Evolutionary conservation across 1,140 invertebrate genomes (phyloP).

Genomic region (Hydropsyche tenuis): DNA sequence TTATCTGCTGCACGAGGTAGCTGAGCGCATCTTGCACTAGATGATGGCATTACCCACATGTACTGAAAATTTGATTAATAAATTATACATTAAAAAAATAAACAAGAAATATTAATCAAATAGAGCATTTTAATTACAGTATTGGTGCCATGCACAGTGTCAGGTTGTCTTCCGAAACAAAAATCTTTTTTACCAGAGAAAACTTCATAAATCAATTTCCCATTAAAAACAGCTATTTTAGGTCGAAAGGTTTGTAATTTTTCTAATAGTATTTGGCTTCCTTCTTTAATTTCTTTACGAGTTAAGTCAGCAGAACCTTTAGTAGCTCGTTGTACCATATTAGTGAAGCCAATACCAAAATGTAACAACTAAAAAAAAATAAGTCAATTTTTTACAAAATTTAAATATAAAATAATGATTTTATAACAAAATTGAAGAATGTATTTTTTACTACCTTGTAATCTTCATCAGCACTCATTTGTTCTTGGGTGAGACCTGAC

Average conservation of each 20-base stretch:
- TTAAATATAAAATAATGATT: neutral
- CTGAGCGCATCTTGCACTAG: slow-evolving; percentile 94
- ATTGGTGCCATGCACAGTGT: slow-evolving; percentile 89
- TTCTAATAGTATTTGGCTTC: slow-evolving; percentile 87
- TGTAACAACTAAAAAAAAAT: slow-evolving; percentile 70
- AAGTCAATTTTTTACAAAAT: neutral
- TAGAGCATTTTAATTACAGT: slow-evolving; percentile 72
- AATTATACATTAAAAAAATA: slow-evolving; percentile 3
- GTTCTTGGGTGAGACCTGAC: slow-evolving; percentile 91
- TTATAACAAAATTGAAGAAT: neutral
- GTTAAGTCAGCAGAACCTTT: slow-evolving; percentile 96
- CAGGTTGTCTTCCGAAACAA: slow-evolving; percentile 93
- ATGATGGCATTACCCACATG: slow-evolving; percentile 99
- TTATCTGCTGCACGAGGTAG: slow-evolving; percentile 94
- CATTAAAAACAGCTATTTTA: slow-evolving; percentile 98
- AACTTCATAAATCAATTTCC: slow-evolving; percentile 97
- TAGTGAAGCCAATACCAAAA: slow-evolving; percentile 96
- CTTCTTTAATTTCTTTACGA: slow-evolving; percentile 96
- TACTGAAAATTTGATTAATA: slow-evolving; percentile 70
- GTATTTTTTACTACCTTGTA: slow-evolving; percentile 67
- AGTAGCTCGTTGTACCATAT: slow-evolving; percentile 94
- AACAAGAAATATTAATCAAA: slow-evolving; percentile 18
- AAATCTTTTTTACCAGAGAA: slow-evolving; percentile 98
- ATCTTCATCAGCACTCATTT: slow-evolving; percentile 95
- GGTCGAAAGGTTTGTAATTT: slow-evolving; percentile 92